Base-by-base conservation (phyloP, 2,888 invertebrate species). In the Orthosia gracilis region DNA sequence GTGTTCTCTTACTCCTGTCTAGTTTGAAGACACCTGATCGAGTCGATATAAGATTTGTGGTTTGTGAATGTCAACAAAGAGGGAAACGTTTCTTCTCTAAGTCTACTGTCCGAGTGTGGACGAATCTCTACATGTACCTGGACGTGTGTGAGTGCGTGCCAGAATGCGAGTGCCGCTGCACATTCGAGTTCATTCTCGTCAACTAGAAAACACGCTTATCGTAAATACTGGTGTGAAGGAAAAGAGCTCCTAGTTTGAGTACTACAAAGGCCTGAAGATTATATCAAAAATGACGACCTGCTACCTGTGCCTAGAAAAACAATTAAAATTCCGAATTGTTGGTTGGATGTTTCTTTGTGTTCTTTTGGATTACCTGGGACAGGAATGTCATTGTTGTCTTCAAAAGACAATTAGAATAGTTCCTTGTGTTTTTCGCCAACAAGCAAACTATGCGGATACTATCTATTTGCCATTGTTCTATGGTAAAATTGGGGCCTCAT, bases 141-240 rank as follows among this genome's bases (percentile, higher is more conserved):
- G 5, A 62, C 45, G 40, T 76, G 23, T 75, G 75, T 40, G 67
- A 76, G 18, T 75, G 76, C n/a, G 54, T 75, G 17, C 47, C 47
- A 12, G 66, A 66, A 3, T 76, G n/a, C 54, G 49, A 61, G 18
- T 75, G 66, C 45, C 9, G 5, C 21, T 76, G 67, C 45, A 31
- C 40, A n/a, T 75, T 75, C 23, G 75, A 75, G 54, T 61, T 66
- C 18, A 18, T 76, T 23, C 31, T 54, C 21, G 23, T 52, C 50
- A 11, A 59, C 18, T 21, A 63, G n/a, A 49, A 40, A 49, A 23
- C 15, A 45, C 0, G n/a, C 11, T 66, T 21, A 18, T 4, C 0
- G 11, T 18, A 21, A 11, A 17, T 15, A 21, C 18, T 5, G n/a
- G 12, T n/a, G 54, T 47, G 47, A 47, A 21, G 26, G 70, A 47